Conservation (phyloP, 2,113 vertebrate genomes). For the Rhizomys pruinosus region DNA sequence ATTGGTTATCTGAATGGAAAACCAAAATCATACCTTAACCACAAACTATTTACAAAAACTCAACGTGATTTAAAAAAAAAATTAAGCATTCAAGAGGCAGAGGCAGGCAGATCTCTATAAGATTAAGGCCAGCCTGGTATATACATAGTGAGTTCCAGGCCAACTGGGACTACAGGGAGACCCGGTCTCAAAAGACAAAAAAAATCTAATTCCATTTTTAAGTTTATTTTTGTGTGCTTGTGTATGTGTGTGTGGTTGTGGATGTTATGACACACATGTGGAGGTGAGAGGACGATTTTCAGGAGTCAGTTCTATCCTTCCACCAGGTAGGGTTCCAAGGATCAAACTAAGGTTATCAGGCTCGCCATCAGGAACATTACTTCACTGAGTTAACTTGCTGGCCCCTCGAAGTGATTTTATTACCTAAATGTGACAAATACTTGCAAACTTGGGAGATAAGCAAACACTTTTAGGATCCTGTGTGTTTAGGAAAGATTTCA, state of each 20-base stretch:
- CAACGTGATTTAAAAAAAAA: neutral
- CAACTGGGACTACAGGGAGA: no score
- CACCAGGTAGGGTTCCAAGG: neutral
- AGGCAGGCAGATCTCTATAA: no score
- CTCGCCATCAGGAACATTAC: neutral
- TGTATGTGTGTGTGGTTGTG: neutral
- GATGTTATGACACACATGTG: neutral
- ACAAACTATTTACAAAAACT: neutral
- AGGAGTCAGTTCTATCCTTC: neutral
- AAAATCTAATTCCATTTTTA: neutral
- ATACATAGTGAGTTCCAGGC: no score
- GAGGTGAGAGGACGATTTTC: neutral
- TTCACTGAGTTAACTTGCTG: neutral
- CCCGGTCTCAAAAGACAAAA: no score
- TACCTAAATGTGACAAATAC: neutral
- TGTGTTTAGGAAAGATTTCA: neutral
- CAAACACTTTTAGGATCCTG: neutral
- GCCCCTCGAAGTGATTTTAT: neutral
- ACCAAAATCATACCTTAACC: neutral
- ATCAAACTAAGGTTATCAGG: neutral
- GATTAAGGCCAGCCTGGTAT: no score
- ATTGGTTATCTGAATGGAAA: constrained; percentile 1
- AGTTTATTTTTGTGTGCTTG: neutral
- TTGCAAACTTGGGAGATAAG: constrained; percentile 39
- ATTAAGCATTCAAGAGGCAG: no score